Evolutionary conservation across 1,140 invertebrate genomes (phyloP), one percentile per base, ranked within the genome.

Genomic region (Teleogryllus occipitalis): DNA sequence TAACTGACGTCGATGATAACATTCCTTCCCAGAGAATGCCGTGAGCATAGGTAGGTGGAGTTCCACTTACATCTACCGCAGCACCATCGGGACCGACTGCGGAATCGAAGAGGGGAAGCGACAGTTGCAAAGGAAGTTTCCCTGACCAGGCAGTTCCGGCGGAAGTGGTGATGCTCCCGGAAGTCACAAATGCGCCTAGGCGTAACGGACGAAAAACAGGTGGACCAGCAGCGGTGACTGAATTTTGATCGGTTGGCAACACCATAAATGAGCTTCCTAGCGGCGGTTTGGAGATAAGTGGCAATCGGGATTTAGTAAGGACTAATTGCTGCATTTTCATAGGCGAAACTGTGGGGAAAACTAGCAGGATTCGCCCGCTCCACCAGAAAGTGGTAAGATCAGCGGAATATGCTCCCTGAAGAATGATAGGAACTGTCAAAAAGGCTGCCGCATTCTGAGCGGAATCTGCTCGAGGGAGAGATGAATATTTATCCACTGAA

Each of bases 361-460:
- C 47, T 15, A 79, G 22, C 21, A 75, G 7, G 18, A 75, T 21
- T 10, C 48, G 18, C 39, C 78, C 78, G 47, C 49, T 27, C 78
- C 78, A 79, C 78, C 78, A 79, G 22, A 79, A 79, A n/a, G 73
- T 15, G 7, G 8, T 75, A n/a, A 47, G 65, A 47, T 79, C 46
- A 14, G n/a, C 15, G 10, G 78, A 79, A 75, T 79, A 79, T n/a
- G 73, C 46, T 72, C 78, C 78, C 74, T 75, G 22, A 18, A 79
- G 74, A 48, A 47, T 74, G 6, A 75, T 22, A 7, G 78, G 73
- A 3, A 47, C 39, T 39, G 27, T 74, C 18, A 15, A 18, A 18
- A 39, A n/a, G 14, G 21, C 0, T 48, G 72, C 22, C 73, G 21
- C n/a, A 21, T 18, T n/a, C 10, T 73, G 7, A 12, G 73, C 72